Evolutionary conservation across 2,113 vertebrate species (phyloP).

Genomic region (Brachypteracias leptosomus): DNA sequence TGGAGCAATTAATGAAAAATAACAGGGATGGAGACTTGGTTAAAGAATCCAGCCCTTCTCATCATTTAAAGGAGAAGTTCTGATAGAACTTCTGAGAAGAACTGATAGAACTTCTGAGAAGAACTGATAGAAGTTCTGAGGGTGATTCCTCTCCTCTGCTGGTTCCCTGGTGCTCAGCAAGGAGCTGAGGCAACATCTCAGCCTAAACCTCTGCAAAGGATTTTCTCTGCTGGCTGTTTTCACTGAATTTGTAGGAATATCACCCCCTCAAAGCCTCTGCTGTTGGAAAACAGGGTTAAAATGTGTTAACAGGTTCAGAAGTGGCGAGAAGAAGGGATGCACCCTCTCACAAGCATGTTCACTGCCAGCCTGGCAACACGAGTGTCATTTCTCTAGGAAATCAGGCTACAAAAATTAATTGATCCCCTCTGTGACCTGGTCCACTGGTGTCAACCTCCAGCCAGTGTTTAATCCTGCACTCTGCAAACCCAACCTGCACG

Average conservation of each 20-base stretch:
- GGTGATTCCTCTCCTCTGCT: neutral
- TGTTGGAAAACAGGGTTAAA: neutral
- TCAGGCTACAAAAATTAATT: neutral
- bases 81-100: no score
- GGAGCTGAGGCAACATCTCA: neutral
- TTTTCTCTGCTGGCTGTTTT: neutral
- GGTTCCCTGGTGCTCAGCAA: neutral
- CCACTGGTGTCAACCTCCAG: neutral
- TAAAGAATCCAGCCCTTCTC: neutral
- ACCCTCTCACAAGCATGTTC: rapidly evolving
- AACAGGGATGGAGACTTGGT: neutral
- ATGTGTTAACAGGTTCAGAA: neutral
- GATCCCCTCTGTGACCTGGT: neutral
- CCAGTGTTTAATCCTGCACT: neutral
- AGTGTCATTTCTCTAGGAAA: neutral
- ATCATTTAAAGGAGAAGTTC: neutral
- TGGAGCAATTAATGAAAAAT: neutral
- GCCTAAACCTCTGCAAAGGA: neutral
- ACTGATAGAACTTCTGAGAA: no score
- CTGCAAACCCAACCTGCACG: neutral
- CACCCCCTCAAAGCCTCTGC: neutral
- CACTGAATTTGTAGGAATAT: neutral
- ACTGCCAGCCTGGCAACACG: neutral
- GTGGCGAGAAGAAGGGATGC: neutral
- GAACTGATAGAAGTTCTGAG: no score